phyloP scores from a whole-genome alignment of 2,797 vertebrate species.

The Podarcis lilfordi region DNA sequence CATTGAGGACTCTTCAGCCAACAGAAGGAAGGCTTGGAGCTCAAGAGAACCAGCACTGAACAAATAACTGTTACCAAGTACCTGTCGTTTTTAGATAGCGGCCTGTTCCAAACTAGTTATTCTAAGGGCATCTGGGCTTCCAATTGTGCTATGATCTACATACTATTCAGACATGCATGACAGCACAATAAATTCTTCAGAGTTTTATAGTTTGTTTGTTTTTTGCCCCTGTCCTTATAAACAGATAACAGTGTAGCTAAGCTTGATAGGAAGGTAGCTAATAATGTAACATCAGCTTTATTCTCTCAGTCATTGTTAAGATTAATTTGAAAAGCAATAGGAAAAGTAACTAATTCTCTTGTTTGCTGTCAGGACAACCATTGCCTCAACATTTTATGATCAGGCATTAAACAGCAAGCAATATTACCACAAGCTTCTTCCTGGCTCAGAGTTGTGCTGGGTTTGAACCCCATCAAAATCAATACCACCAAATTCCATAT shows the following conservation, averaged over 20 bases:
- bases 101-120: constrained; percentile 17
- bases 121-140: neutral
- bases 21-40: neutral
- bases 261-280: neutral
- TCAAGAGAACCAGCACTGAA: neutral
- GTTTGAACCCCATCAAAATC: neutral
- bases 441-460: neutral
- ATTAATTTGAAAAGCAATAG: constrained; percentile 1
- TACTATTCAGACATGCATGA: neutral
- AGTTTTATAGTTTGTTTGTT: neutral
- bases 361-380: neutral
- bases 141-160: neutral
- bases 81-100: constrained; percentile 9
- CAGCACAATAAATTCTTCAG: neutral
- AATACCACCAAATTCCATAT: neutral
- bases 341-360: neutral
- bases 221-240: neutral
- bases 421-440: neutral
- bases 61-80: neutral
- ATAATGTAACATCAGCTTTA: neutral
- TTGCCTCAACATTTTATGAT: neutral
- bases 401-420: neutral
- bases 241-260: neutral
- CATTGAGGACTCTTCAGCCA: neutral
- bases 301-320: neutral